These are phyloP conservation scores for Trichosurus vulpecula DNA, from an alignment of 2,797 vertebrate genomes.

Conservation along the genomic window DNA sequence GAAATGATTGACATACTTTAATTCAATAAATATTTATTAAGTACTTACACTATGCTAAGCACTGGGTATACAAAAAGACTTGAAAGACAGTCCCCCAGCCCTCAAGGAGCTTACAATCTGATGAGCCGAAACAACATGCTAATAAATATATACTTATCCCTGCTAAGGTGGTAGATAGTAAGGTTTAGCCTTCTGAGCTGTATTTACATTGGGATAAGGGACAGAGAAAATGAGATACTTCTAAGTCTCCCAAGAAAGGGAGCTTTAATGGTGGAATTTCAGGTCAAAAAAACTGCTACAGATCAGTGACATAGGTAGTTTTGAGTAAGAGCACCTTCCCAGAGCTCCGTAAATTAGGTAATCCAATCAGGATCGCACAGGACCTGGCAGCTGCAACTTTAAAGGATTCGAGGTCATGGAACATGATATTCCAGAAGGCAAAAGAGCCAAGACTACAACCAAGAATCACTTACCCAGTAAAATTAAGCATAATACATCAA, in stretches of 20 bases:
- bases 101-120: neutral
- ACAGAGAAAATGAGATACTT: neutral
- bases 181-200: neutral
- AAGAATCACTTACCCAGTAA: no score
- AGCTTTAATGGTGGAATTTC: neutral
- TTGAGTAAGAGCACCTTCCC: neutral
- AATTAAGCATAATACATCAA: no score
- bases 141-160: neutral
- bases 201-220: neutral
- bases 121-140: neutral
- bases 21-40: neutral
- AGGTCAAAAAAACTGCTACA: neutral
- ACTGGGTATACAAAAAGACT: neutral
- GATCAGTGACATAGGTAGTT: neutral
- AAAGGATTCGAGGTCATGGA: neutral
- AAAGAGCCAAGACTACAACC: no score
- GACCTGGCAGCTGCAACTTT: neutral
- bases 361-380: neutral
- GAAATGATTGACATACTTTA: neutral
- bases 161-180: neutral
- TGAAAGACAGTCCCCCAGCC: neutral
- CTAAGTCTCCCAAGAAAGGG: neutral
- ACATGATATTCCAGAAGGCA: neutral
- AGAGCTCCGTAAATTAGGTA: neutral
- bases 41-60: neutral